Evolutionary conservation across 2,113 vertebrate genomes (phyloP), one percentile per base, ranked within the genome.

Genomic region (Setophaga kirtlandii): DNA sequence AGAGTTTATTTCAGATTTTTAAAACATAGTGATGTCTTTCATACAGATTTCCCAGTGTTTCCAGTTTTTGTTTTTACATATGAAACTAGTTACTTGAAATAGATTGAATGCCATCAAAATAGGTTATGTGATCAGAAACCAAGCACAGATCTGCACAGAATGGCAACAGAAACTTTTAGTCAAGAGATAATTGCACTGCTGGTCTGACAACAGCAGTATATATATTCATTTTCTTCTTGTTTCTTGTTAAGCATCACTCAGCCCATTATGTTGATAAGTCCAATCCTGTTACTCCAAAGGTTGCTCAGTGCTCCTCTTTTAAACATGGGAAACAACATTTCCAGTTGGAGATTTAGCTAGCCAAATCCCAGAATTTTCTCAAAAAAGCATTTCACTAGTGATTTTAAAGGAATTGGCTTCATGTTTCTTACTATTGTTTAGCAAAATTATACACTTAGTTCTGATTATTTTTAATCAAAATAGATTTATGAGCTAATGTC

Each of bases 251-350:
- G 2, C 2, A 13, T 44, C 81, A 5, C 33, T 81, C 31, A 52
- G 3, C 5, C 33, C 14, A 27, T 16, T 21, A 49, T 10, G 11
- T 21, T 60, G 15, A 6, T 60, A 5, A 69, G 10, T 55, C 11
- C n/a, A 49, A 76, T 7, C 8, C 33, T 8, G 1, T 47, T 69
- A 39, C 8, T 47, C 11, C 19, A n/a, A 46, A 52, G 0, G 0
- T 12, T 1, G 1, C 1, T 65, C 25, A 56, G 28, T 39, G 3
- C 47, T 80, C 12, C 18, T 33, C 7, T 69, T 0, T n/a, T 87
- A 8, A 47, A 6, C 3, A 13, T 6, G 4, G 10, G 8, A 68
- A 86, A 62, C 16, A 63, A 4, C 1, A 31, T 8, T 6, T 52
- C 6, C 11, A 56, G 4, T 68, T 21, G 2, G 24, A 77, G 12